Conservation (phyloP, 2,888 invertebrate species). For the Epinotia bilunana region DNA sequence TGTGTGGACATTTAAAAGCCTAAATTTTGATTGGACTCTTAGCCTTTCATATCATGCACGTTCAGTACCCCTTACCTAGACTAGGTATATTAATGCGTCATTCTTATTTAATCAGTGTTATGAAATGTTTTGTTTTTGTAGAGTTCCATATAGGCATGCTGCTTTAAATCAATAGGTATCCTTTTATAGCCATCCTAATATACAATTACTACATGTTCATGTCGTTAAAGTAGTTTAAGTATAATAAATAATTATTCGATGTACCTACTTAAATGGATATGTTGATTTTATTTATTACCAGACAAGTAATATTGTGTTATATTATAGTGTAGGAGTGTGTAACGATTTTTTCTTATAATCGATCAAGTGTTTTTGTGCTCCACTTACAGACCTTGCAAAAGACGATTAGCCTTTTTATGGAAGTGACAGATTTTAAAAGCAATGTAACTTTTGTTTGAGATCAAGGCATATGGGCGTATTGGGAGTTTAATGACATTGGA, state of each 20-base stretch:
- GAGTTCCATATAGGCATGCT: not conserved
- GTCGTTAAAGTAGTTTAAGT: too few relatives aligned
- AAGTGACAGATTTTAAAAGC: not conserved
- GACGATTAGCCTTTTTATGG: constrained; percentile 33
- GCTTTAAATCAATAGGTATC: not conserved
- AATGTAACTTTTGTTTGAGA: not conserved
- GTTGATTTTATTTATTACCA: not conserved
- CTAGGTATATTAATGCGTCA: not conserved
- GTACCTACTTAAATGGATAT: constrained; percentile 12
- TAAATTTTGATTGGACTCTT: too few relatives aligned
- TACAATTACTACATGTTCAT: not conserved
- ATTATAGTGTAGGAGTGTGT: constrained; percentile 26
- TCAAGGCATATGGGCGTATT: not conserved
- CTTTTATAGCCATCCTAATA: constrained; percentile 16
- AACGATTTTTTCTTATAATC: constrained; percentile 18
- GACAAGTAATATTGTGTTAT: not conserved
- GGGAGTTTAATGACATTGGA: not conserved
- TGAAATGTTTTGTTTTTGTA: not conserved
- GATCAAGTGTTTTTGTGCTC: constrained; percentile 39
- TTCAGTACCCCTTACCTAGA: too few relatives aligned
- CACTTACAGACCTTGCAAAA: constrained; percentile 31
- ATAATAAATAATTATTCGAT: not conserved
- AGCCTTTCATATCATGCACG: too few relatives aligned
- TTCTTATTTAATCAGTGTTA: not conserved
- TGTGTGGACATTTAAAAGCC: too few relatives aligned